Conservation (phyloP, 1,140 invertebrate species). For the honey bee (Apis mellifera) region Amel_HAv3.1 CM009936.2:5111501-5112000, state of each 20-base stretch:
- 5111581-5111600: too few relatives aligned
- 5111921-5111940: conserved; percentile 11
- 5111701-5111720: conserved; percentile 17
- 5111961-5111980: too few relatives aligned
- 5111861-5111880: conserved; percentile 18
- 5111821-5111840: not conserved
- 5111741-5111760: conserved; percentile 14
- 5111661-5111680: not conserved
- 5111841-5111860: conserved; percentile 1
- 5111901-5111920: conserved; percentile 22
- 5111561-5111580: too few relatives aligned
- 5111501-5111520: too few relatives aligned
- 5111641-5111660: too few relatives aligned
- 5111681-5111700: not conserved
- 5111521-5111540: too few relatives aligned
- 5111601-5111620: too few relatives aligned
- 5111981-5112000: too few relatives aligned
- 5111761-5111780: conserved; percentile 37
- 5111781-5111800: conserved; percentile 49
- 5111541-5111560: too few relatives aligned
- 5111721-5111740: conserved; percentile 1
- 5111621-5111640: too few relatives aligned
- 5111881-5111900: not conserved
- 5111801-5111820: not conserved
- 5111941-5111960: conserved; percentile 14